phyloP scores from a whole-genome alignment of 2,888 invertebrate species.

The Pseudococcus jackbeardsleyi region DNA sequence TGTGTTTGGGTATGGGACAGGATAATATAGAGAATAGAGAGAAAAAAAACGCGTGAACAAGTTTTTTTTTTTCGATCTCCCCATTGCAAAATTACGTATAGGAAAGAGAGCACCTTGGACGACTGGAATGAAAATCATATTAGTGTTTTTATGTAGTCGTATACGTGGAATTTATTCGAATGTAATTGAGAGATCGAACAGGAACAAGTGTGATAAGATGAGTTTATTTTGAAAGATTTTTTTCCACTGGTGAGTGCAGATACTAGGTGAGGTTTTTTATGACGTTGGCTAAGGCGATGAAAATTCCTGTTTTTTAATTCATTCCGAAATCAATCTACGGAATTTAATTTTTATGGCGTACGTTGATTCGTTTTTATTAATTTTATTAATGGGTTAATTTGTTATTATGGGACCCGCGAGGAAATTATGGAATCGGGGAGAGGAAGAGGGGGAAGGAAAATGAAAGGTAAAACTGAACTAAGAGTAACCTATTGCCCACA shows the following conservation, averaged over 20 bases:
- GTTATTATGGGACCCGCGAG: not conserved
- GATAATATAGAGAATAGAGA: not conserved
- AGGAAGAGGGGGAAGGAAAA: too few relatives aligned
- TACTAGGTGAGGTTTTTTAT: not conserved
- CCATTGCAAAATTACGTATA: not conserved
- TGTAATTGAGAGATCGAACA: constrained; percentile 8
- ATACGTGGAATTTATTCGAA: not conserved
- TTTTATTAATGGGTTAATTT: constrained; percentile 4
- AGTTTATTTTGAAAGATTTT: constrained; percentile 1
- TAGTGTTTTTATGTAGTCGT: not conserved
- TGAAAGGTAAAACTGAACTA: too few relatives aligned
- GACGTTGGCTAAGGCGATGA: not conserved
- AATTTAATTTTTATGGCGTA: constrained; percentile 8
- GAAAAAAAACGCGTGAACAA: not conserved
- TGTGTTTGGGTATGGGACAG: not conserved
- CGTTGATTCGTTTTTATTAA: not conserved
- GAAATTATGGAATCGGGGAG: too few relatives aligned
- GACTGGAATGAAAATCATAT: not conserved
- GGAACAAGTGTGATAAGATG: not conserved
- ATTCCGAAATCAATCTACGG: not conserved
- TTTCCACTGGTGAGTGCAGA: not conserved
- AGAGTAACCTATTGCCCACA: not conserved
- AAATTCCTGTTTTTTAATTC: constrained; percentile 8
- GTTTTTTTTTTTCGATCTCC: not conserved
- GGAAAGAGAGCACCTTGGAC: constrained; percentile 2